phyloP scores from a whole-genome alignment of 2,113 vertebrate genomes.

The Herpailurus yagouaroundi region DNA sequence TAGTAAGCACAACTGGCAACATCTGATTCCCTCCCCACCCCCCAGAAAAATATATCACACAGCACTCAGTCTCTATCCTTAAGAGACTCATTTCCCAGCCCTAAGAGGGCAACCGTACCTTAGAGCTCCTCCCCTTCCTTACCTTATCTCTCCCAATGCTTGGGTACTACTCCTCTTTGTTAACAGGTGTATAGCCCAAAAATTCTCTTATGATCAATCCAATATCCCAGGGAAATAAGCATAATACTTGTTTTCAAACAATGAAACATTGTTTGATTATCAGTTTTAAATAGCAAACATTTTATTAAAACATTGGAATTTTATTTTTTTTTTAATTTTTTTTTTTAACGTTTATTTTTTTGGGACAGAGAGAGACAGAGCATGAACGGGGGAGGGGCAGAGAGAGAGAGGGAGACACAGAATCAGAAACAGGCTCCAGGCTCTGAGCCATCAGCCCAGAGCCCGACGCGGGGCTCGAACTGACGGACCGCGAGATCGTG shows the following conservation, averaged over 20 bases:
- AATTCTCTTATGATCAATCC: not conserved
- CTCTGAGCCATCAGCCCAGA: too few species aligned
- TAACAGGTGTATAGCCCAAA: not conserved
- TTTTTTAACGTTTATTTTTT: too few species aligned
- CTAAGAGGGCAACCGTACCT: not conserved
- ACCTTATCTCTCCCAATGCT: not conserved
- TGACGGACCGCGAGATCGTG: too few species aligned
- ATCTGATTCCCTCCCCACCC: not conserved
- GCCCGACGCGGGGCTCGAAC: too few species aligned
- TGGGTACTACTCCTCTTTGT: not conserved
- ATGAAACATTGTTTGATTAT: not conserved
- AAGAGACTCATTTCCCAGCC: not conserved
- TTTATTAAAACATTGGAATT: not conserved
- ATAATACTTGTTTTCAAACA: not conserved
- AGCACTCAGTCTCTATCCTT: accelerated
- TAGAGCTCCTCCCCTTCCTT: not conserved
- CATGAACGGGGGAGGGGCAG: too few species aligned
- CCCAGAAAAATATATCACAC: not conserved
- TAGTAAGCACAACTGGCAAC: not conserved
- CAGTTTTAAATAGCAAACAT: not conserved
- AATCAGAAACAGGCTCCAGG: too few species aligned
- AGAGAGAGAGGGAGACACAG: too few species aligned
- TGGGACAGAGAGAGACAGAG: too few species aligned
- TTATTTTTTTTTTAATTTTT: too few species aligned
- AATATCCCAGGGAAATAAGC: not conserved